A percentile compares a stretch with the other conserved stretches of the same genome.
phyloP scores from a whole-genome alignment of 1,140 invertebrate genomes.

The Bombus superbus region DNA sequence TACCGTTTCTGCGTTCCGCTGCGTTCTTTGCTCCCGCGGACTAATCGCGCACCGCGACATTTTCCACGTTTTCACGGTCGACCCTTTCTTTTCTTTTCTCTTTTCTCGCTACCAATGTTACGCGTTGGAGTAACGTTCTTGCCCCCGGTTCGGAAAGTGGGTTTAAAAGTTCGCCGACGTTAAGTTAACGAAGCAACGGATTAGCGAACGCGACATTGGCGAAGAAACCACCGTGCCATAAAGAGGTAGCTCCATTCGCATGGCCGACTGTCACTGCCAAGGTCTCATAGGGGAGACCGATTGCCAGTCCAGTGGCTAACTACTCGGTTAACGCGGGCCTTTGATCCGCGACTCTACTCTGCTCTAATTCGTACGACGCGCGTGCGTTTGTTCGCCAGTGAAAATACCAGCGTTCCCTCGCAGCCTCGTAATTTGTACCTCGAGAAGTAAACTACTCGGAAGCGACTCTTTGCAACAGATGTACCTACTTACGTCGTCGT shows the following conservation, averaged over 20 bases:
- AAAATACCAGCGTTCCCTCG: not conserved
- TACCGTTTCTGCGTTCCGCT: not conserved
- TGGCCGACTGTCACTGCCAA: conserved; percentile 32
- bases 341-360: conserved; percentile 12
- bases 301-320: conserved; percentile 40
- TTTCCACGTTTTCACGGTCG: too few relatives aligned
- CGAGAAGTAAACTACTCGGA: not conserved
- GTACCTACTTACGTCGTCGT: too few relatives aligned
- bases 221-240: not conserved
- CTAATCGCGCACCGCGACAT: not conserved
- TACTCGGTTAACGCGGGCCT: conserved; percentile 28
- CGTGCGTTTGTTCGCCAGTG: not conserved
- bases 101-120: not conserved
- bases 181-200: not conserved
- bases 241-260: not conserved
- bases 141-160: too few relatives aligned
- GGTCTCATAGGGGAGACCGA: conserved; percentile 32
- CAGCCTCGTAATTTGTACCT: not conserved
- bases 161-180: not conserved
- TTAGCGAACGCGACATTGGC: not conserved
- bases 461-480: accelerated
- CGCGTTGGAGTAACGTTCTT: too few relatives aligned
- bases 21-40: not conserved
- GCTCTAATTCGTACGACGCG: conserved; percentile 12
- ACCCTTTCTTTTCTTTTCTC: not conserved